These are phyloP conservation scores for Leucosticte australis DNA, from an alignment of 2,113 vertebrate genomes.

Conservation along the genomic window DNA sequence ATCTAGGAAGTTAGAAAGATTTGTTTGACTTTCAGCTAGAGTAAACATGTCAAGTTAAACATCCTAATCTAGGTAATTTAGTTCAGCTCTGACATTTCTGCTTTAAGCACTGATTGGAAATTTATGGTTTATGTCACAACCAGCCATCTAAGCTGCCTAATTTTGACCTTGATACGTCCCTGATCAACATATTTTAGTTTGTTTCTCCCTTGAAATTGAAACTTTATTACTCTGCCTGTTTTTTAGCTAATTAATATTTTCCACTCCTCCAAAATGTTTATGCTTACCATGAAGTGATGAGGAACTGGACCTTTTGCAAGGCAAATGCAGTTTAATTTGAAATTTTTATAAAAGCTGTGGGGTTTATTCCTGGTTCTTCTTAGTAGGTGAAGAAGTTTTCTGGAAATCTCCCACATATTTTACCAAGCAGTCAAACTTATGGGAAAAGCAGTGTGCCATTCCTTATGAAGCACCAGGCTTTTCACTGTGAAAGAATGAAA, in stretches of 20 bases:
- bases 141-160: not conserved
- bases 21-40: slow-evolving; percentile 27
- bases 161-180: slow-evolving; percentile 6
- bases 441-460: not conserved
- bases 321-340: not conserved
- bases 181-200: not conserved
- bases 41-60: slow-evolving; percentile 33
- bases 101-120: slow-evolving; percentile 41
- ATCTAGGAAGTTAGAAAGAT: not conserved
- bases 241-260: slow-evolving; percentile 27
- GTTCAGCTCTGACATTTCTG: slow-evolving; percentile 36
- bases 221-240: not conserved
- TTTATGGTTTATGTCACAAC: slow-evolving; percentile 39
- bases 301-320: not conserved
- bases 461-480: not conserved
- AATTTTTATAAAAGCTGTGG: not conserved
- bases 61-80: slow-evolving; percentile 36
- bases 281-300: not conserved
- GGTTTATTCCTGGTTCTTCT: not conserved
- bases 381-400: not conserved
- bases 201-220: not conserved
- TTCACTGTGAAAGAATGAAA: not conserved
- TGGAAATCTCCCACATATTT: not conserved
- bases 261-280: not conserved
- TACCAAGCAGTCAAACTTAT: not conserved